These are phyloP conservation scores for Odobenus rosmarus DNA, from an alignment of 2,113 vertebrate species.

Conservation along the genomic window DNA sequence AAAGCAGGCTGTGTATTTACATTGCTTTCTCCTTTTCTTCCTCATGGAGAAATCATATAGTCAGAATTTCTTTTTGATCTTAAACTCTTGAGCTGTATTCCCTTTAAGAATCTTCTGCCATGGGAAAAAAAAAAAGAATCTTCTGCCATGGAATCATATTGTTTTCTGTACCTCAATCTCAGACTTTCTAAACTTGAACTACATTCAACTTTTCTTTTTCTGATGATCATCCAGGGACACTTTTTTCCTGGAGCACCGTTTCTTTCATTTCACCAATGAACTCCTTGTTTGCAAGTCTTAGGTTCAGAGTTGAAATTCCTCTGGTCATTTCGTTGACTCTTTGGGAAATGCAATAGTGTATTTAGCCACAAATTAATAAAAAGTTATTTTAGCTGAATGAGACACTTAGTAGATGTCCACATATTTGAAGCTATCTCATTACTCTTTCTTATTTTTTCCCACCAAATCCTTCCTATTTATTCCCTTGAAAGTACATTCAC, in stretches of 20 bases:
- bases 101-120: not conserved
- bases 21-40: not conserved
- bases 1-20: not conserved
- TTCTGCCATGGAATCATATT: not conserved
- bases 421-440: not conserved
- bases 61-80: not conserved
- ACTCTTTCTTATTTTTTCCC: not conserved
- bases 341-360: not conserved
- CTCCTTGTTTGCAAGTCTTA: not conserved
- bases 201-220: not conserved
- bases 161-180: not conserved
- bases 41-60: not conserved
- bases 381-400: constrained; percentile 19
- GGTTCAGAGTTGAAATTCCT: not conserved
- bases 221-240: not conserved
- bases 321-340: not conserved
- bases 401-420: constrained; percentile 6
- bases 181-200: not conserved
- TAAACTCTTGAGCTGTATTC: not conserved
- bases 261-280: not conserved
- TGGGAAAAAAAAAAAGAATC: not conserved
- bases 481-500: not conserved
- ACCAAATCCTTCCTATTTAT: not conserved
- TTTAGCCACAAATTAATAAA: constrained; percentile 14
- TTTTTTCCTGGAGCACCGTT: not conserved